Conservation (phyloP, 2,113 vertebrate species). For the Oenanthe melanoleuca region DNA sequence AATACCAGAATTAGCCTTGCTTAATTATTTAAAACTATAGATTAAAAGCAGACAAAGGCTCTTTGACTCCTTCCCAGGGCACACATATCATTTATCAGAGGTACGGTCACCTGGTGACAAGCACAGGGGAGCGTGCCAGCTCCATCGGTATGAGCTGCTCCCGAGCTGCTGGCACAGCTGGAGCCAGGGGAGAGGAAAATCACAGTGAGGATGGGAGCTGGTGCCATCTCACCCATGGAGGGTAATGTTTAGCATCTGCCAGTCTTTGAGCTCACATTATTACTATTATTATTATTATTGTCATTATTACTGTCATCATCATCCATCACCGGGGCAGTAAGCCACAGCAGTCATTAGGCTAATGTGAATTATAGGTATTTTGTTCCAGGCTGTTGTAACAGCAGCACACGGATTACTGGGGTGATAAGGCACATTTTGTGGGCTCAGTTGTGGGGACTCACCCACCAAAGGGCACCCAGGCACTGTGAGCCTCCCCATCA, state of each 20-base stretch:
- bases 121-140: neutral
- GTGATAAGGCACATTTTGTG: neutral
- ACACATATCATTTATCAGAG: neutral
- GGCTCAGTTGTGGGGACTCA: neutral
- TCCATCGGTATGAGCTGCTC: neutral
- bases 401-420: rapidly evolving
- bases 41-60: constrained; percentile 45
- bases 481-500: rapidly evolving
- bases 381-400: neutral
- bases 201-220: neutral
- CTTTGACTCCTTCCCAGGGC: constrained; percentile 1
- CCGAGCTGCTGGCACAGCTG: neutral
- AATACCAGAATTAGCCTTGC: constrained; percentile 56
- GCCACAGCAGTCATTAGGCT: neutral
- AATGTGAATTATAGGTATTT: neutral
- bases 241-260: neutral
- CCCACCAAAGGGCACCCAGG: neutral
- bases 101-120: neutral
- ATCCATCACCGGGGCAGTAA: neutral
- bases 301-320: neutral
- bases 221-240: neutral
- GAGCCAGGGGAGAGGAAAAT: neutral
- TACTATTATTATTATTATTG: neutral
- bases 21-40: constrained; percentile 67
- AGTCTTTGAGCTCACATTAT: neutral